Base-by-base conservation (phyloP, 2,888 invertebrate genomes). In the Craniophora ligustri region DNA sequence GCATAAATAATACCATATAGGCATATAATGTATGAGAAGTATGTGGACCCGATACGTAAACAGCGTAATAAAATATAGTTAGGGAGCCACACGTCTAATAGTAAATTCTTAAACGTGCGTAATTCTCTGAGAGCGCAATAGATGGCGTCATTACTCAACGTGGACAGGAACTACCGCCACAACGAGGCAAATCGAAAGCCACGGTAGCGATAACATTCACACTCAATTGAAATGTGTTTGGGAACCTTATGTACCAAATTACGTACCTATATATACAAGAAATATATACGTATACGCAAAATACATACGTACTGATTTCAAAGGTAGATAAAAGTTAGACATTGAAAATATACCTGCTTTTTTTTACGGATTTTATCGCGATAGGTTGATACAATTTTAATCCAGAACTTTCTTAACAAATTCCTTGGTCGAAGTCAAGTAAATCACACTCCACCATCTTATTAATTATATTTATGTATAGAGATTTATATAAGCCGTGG, bases 111-210 rank as follows among this genome's bases (percentile, higher is more conserved):
- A 63, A 67, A 46, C 45, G 53, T 21, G 16, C 44, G 67, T 71
- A 66, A 71, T 70, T 67, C 59, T 63, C 45, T 41, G 48, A 39
- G 46, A 23, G 30, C 36, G 41, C 56, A 45, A 69, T 67, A 71
- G 63, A 69, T 69, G 54, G 59, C 32, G 41, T 45, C 35, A 60
- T 69, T 59, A 63, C 53, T 69, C 71, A 60, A 31, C n/a, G 56
- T 23, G 42, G 59, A 67, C 59, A 34, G 46, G 46, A 63, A 67
- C 71, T 67, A 54, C 63, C 67, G 58, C 36, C 56, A 46, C 57
- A 48, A 47, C 34, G 50, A 64, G 55, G 63, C 50, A 55, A 68
- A 68, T 70, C 67, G 66, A 70, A 62, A 66, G 49, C 67, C 51
- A 63, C 39, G 28, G 38, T 31, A 49, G 15, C 31, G 39, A 51